These are phyloP conservation scores for Heliopora coerulea DNA, from an alignment of 92 coral and sea anemone genomes.

Conservation along the genomic window DNA sequence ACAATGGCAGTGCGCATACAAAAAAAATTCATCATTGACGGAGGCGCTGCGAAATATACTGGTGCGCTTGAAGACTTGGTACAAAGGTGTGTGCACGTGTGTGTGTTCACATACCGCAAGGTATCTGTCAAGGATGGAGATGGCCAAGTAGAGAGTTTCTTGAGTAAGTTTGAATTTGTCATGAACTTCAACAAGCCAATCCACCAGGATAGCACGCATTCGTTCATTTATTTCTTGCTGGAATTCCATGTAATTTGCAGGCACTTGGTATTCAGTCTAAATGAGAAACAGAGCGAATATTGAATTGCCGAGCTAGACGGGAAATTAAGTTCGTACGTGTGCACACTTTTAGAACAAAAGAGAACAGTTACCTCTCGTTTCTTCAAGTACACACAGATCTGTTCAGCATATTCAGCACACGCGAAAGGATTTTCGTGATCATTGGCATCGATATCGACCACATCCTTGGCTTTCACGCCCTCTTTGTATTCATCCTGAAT, in stretches of 20 bases:
- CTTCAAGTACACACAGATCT: slow-evolving; percentile 72
- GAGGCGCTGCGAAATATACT: too few species aligned
- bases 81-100: too few species aligned
- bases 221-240: slow-evolving; percentile 63
- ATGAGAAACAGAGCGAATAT: neutral
- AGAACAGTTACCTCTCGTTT: slow-evolving; percentile 82
- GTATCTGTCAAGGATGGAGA: slow-evolving; percentile 84
- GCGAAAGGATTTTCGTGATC: slow-evolving; percentile 82
- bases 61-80: too few species aligned
- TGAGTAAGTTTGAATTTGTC: slow-evolving; percentile 78
- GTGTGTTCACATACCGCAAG: slow-evolving; percentile 89
- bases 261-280: slow-evolving; percentile 51
- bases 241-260: slow-evolving; percentile 66
- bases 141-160: slow-evolving; percentile 81
- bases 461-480: too few species aligned
- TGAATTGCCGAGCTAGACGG: too few species aligned
- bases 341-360: too few species aligned
- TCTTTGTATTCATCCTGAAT: too few species aligned
- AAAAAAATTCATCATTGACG: too few species aligned
- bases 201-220: slow-evolving; percentile 87
- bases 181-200: slow-evolving; percentile 96
- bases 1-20: too few species aligned
- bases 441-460: slow-evolving; percentile 70
- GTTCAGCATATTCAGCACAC: slow-evolving; percentile 90
- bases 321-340: too few species aligned